A percentile compares a stretch with the other conserved stretches of the same genome.
Evolutionary conservation across 2,797 vertebrate species (phyloP).

Genomic region (Pterois miles): DNA sequence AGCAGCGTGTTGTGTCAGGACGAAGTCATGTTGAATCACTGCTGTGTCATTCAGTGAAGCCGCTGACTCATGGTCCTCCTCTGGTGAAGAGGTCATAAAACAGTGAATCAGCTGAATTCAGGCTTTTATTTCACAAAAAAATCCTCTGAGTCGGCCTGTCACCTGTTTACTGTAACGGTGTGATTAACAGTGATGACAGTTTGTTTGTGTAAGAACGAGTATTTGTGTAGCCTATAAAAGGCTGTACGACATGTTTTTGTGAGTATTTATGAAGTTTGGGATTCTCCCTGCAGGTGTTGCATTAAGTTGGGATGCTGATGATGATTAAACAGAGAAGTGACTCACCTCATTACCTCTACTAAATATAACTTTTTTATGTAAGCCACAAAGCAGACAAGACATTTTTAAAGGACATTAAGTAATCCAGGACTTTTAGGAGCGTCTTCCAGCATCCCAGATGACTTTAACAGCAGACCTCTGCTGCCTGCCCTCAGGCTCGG

Average conservation of each 20-base stretch:
- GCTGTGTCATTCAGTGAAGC: slow-evolving; percentile 3
- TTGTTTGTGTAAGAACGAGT: not conserved
- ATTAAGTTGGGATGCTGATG: not conserved
- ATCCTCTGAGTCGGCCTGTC: not conserved
- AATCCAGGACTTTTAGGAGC: not conserved
- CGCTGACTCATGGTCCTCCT: slow-evolving; percentile 39
- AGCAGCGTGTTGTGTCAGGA: slow-evolving; percentile 1
- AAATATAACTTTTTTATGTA: not conserved
- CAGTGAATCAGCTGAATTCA: slow-evolving; percentile 28
- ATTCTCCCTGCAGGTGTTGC: not conserved
- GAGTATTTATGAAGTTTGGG: not conserved
- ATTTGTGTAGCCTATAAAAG: not conserved
- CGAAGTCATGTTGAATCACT: slow-evolving; percentile 61
- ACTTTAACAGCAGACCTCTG: not conserved
- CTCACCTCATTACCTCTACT: not conserved
- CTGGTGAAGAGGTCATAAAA: not conserved
- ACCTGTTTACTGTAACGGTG: not conserved
- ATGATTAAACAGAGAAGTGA: not conserved
- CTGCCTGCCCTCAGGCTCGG: not conserved
- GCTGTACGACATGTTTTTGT: not conserved
- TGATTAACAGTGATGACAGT: slow-evolving; percentile 19
- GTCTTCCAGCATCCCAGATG: not conserved
- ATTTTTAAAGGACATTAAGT: not conserved
- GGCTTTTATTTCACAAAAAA: not conserved
- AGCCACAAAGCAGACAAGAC: not conserved